These are phyloP conservation scores for Melanaphis sacchari DNA, from an alignment of 1,140 invertebrate genomes.

Conservation along the genomic window DNA sequence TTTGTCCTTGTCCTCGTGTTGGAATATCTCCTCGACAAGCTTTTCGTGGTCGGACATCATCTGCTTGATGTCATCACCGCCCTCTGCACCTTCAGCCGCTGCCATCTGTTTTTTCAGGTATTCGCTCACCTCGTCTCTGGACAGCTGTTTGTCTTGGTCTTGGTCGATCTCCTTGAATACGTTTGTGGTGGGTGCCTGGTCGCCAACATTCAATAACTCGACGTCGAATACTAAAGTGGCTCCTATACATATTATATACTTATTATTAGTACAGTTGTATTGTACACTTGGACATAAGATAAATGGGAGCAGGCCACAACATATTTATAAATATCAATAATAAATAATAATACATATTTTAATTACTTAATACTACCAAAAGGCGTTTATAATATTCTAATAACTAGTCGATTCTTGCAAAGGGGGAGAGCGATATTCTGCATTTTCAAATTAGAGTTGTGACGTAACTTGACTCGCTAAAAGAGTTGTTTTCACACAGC, in stretches of 20 bases:
- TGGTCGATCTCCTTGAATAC: constrained; percentile 96
- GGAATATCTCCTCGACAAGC: constrained; percentile 94
- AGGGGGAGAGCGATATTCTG: not conserved
- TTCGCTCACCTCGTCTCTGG: constrained; percentile 91
- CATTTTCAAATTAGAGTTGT: not conserved
- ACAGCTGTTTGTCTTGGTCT: constrained; percentile 87
- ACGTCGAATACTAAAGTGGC: constrained; percentile 91
- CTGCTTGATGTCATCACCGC: constrained; percentile 77
- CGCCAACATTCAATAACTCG: constrained; percentile 89
- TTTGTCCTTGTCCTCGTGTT: constrained; percentile 94
- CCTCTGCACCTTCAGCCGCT: constrained; percentile 69
- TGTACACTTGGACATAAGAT: no score
- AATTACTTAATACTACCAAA: not conserved
- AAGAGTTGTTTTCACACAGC: not conserved
- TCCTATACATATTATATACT: constrained; percentile 65
- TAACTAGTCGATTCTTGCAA: not conserved
- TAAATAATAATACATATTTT: not conserved
- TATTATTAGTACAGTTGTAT: not conserved
- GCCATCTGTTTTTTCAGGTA: constrained; percentile 91
- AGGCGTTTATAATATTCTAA: not conserved
- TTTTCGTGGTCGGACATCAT: constrained; percentile 91
- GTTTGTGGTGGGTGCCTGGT: constrained; percentile 85
- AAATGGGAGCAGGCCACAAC: no score
- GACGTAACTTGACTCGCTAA: not conserved
- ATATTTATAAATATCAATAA: no score